A percentile compares a stretch with the other conserved stretches of the same genome.
Conservation (phyloP, 2,888 invertebrate species). For the Callosobruchus maculatus region DNA sequence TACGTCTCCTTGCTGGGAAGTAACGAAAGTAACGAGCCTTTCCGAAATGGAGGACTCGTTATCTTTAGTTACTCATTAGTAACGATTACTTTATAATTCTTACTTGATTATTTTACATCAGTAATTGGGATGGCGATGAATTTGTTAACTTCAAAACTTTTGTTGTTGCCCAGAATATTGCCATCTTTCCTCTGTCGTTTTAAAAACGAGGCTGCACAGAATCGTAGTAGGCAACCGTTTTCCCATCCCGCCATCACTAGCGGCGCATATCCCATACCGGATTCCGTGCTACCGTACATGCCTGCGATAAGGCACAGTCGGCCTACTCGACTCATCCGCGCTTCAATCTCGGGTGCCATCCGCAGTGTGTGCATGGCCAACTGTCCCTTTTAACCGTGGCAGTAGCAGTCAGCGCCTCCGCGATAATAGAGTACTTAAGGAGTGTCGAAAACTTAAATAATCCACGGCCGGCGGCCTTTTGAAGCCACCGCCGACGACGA, state of each 20-base stretch:
- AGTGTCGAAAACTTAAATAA: constrained; percentile 49
- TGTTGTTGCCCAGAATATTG: too few species aligned
- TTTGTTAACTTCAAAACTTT: too few species aligned
- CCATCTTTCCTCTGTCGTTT: too few species aligned
- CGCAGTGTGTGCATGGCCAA: constrained; percentile 21
- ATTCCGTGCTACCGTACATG: background rate
- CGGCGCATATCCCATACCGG: background rate
- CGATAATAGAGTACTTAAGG: constrained; percentile 48
- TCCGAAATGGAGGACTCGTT: too few species aligned
- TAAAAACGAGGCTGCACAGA: background rate
- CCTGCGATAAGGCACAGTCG: background rate
- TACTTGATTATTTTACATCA: too few species aligned
- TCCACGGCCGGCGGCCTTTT: constrained; percentile 32
- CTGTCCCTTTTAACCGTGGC: constrained; percentile 40
- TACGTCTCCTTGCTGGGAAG: too few species aligned
- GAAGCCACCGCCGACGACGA: background rate
- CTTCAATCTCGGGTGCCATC: background rate
- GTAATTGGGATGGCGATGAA: too few species aligned
- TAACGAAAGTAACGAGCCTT: too few species aligned
- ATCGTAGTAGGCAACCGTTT: background rate
- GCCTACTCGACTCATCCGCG: background rate
- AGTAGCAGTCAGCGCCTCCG: constrained; percentile 11
- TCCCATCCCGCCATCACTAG: background rate
- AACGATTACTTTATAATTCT: too few species aligned
- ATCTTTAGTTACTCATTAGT: too few species aligned